Percentiles rank a stretch among this genome's conserved stretches.
phyloP scores from a whole-genome alignment of 2,888 invertebrate genomes.

The Morpho achilles region DNA sequence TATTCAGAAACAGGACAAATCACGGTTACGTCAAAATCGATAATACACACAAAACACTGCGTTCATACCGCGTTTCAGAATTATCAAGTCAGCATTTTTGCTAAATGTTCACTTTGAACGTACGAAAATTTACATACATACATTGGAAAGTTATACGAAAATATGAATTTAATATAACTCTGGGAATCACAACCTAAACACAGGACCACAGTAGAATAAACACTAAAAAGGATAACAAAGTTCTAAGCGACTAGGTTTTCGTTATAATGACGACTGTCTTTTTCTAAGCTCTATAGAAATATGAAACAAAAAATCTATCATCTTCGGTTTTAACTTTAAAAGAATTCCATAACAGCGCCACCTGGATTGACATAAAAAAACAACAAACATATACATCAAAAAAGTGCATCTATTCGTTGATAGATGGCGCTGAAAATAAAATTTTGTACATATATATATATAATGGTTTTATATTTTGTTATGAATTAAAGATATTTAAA shows the following conservation, averaged over 20 bases:
- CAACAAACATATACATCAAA: too few relatives aligned
- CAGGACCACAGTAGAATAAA: conserved; percentile 24
- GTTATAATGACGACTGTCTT: conserved; percentile 8
- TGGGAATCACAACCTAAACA: conserved; percentile 32
- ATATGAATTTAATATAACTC: conserved; percentile 3
- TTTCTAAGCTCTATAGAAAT: conserved; percentile 3
- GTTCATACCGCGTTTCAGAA: background rate
- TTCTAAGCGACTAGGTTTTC: background rate
- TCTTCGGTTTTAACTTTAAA: background rate
- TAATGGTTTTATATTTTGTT: too few relatives aligned
- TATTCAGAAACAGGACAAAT: conserved; percentile 14
- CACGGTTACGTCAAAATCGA: conserved; percentile 19
- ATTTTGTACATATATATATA: too few relatives aligned
- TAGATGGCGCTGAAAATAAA: too few relatives aligned
- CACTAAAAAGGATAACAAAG: conserved; percentile 16
- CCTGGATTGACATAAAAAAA: background rate
- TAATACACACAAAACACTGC: conserved; percentile 9
- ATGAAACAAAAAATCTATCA: background rate
- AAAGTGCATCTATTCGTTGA: too few relatives aligned
- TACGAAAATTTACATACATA: background rate
- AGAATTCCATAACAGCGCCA: background rate
- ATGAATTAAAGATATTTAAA: too few relatives aligned
- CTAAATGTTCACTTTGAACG: conserved; percentile 4
- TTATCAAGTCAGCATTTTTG: conserved; percentile 3
- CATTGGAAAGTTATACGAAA: conserved; percentile 3